Conservation (phyloP, 2,113 vertebrate species). For the Platichthys flesus region DNA sequence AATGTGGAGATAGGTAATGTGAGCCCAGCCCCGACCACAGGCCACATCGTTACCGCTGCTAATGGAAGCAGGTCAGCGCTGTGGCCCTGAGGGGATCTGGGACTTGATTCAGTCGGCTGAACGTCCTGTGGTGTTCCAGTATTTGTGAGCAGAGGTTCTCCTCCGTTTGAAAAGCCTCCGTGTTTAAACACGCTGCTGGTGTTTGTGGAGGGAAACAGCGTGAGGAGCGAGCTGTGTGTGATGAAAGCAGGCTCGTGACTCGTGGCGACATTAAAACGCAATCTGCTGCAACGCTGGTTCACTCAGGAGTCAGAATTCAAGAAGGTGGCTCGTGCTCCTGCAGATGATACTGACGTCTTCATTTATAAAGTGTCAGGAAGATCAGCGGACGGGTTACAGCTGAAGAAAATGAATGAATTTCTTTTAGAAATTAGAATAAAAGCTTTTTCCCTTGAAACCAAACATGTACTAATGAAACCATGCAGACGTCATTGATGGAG, state of each 20-base stretch:
- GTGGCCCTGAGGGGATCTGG: slow-evolving; percentile 11
- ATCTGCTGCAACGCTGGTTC: slow-evolving; percentile 51
- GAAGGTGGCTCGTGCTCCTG: background rate
- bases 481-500: background rate
- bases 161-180: slow-evolving; percentile 2
- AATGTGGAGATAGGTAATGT: background rate
- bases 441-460: background rate
- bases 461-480: background rate
- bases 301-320: slow-evolving; percentile 30
- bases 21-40: background rate
- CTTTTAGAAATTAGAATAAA: too few species aligned
- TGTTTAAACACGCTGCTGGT: background rate
- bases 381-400: background rate
- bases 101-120: background rate
- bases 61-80: background rate
- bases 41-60: background rate
- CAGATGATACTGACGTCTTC: background rate
- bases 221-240: slow-evolving; percentile 4
- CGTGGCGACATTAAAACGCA: slow-evolving; percentile 41
- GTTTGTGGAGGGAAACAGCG: background rate
- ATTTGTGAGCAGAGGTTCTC: background rate
- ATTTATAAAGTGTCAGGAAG: too few species aligned
- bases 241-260: slow-evolving; percentile 47
- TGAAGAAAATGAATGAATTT: background rate
- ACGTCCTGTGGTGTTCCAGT: background rate